phyloP scores from a whole-genome alignment of 2,888 invertebrate genomes.

The Oligia latruncula region DNA sequence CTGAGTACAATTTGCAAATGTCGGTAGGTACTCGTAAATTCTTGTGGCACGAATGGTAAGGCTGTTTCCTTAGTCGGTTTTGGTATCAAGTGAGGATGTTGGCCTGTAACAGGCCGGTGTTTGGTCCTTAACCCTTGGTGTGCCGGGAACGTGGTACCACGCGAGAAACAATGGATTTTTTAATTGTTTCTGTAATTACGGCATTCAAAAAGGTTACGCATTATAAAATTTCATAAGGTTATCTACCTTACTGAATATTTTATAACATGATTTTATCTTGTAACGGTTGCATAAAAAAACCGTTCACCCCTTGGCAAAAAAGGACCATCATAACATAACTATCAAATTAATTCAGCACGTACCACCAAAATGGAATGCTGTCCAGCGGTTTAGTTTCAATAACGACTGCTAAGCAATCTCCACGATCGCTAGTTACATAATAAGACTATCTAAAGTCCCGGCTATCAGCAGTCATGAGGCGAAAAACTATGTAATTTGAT shows the following conservation, averaged over 20 bases:
- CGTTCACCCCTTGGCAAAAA: background rate
- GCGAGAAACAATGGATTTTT: no score
- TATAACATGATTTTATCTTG: background rate
- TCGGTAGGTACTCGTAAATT: background rate
- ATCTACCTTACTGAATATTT: background rate
- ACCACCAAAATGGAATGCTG: slow-evolving; percentile 22
- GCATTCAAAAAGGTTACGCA: background rate
- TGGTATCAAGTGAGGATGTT: background rate
- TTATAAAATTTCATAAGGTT: background rate
- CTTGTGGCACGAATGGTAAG: background rate
- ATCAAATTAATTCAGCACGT: slow-evolving; percentile 44
- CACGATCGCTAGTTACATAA: slow-evolving; percentile 45
- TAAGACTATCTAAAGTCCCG: slow-evolving; percentile 41
- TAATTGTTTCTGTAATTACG: background rate
- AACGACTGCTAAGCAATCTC: slow-evolving; percentile 44
- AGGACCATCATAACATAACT: slow-evolving; percentile 13
- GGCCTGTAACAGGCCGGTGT: no score
- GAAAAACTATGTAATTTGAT: slow-evolving; percentile 74
- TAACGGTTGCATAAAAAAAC: background rate
- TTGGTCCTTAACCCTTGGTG: background rate
- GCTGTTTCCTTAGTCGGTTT: background rate
- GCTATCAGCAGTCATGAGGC: slow-evolving; percentile 43
- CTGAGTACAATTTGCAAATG: background rate
- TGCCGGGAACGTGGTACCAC: background rate
- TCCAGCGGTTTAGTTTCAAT: slow-evolving; percentile 47